These are phyloP conservation scores for Sminthurides aquaticus DNA, from an alignment of 2,888 invertebrate genomes.

Conservation along the genomic window DNA sequence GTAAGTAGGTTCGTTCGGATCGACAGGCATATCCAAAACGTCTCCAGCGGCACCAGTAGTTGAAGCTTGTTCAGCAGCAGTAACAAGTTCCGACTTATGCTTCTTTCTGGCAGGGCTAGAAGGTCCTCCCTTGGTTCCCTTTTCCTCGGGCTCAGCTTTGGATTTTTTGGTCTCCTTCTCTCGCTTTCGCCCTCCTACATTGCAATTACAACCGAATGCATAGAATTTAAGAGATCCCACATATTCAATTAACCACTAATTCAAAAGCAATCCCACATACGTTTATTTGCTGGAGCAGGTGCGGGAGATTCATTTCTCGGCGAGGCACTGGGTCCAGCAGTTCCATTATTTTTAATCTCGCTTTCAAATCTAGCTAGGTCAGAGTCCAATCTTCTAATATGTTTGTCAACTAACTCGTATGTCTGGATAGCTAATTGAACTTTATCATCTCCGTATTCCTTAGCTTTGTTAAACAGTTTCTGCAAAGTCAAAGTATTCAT, in stretches of 20 bases:
- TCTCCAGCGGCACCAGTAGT: conserved; percentile 62
- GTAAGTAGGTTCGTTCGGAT: conserved; percentile 98
- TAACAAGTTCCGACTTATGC: conserved; percentile 45
- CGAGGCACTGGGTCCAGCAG: conserved; percentile 48
- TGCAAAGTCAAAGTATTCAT: conserved; percentile 45
- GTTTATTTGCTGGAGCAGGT: conserved; percentile 30
- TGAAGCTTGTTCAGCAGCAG: conserved; percentile 48
- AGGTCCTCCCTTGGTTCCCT: conserved; percentile 34
- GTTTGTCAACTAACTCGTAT: conserved; percentile 89
- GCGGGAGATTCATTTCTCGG: conserved; percentile 31
- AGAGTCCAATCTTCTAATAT: conserved; percentile 88
- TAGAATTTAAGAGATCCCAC: background rate
- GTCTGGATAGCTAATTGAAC: conserved; percentile 96
- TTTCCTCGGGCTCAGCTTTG: conserved; percentile 31
- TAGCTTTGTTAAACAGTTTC: conserved; percentile 83
- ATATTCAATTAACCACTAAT: background rate
- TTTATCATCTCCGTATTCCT: conserved; percentile 94
- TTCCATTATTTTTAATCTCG: conserved; percentile 82
- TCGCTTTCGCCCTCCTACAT: conserved; percentile 36
- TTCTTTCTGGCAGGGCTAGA: conserved; percentile 40
- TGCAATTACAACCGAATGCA: background rate
- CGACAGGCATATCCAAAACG: conserved; percentile 59
- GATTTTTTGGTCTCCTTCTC: conserved; percentile 43
- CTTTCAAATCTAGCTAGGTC: conserved; percentile 94
- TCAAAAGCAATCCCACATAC: conserved; percentile 21